These are phyloP conservation scores for Pituophis catenifer DNA, from an alignment of 2,113 vertebrate genomes.

Conservation along the genomic window DNA sequence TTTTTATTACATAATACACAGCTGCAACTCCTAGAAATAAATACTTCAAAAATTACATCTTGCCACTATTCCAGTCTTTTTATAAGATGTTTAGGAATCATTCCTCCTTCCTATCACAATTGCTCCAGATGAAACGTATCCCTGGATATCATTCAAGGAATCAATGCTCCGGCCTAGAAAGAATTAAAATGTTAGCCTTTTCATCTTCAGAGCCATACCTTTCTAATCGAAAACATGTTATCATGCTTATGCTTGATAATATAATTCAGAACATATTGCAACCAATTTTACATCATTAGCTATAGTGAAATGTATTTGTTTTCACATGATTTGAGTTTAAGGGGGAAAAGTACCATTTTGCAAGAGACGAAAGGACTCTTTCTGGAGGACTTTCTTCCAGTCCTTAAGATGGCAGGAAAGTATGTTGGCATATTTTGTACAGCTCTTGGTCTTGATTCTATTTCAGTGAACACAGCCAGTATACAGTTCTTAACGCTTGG, in stretches of 20 bases:
- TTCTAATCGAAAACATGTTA: too few relatives aligned
- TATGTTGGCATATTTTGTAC: background rate
- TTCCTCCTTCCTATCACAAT: conserved; percentile 31
- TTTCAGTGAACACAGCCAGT: background rate
- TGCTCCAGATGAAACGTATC: conserved; percentile 56
- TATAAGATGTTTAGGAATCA: background rate
- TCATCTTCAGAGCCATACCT: background rate
- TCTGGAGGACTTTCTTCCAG: background rate
- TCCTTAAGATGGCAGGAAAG: background rate
- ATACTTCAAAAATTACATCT: background rate
- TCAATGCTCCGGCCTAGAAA: conserved; percentile 44
- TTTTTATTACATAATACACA: conserved; percentile 16
- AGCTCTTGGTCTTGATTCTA: background rate
- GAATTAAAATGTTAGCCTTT: background rate
- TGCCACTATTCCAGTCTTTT: background rate
- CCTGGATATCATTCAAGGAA: background rate
- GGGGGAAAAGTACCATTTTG: background rate
- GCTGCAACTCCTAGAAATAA: background rate
- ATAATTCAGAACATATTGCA: background rate
- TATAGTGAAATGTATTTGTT: background rate
- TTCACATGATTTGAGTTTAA: background rate
- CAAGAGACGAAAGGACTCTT: background rate
- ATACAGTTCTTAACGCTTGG: background rate
- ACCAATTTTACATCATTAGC: background rate
- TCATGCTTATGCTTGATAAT: background rate